These are phyloP conservation scores for Stenurella melanura DNA, from an alignment of 2,888 invertebrate species.

Conservation along the genomic window DNA sequence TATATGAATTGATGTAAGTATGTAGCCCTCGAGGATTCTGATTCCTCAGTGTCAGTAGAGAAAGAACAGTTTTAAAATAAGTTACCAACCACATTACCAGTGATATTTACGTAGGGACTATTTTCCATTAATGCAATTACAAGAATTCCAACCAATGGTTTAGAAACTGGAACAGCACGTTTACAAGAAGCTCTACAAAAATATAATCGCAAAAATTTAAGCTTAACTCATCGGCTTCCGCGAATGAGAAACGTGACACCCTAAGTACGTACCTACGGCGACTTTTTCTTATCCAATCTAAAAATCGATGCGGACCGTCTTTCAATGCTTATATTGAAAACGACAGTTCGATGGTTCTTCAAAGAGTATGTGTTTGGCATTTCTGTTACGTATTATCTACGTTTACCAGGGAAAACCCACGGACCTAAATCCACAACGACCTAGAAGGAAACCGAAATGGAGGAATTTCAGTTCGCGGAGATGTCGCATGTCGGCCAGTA, in stretches of 20 bases:
- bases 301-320: constrained; percentile 9
- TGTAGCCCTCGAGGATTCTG: no score
- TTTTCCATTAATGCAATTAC: no score
- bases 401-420: constrained; percentile 14
- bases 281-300: constrained; percentile 11
- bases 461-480: neutral
- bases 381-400: constrained; percentile 25
- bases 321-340: constrained; percentile 20
- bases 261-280: neutral
- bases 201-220: neutral
- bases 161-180: no score
- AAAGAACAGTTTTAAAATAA: no score
- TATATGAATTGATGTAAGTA: no score
- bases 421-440: constrained; percentile 13
- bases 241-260: neutral
- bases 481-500: neutral
- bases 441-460: constrained; percentile 20
- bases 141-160: no score
- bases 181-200: neutral
- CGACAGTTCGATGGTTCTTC: constrained; percentile 27
- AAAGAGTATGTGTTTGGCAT: constrained; percentile 29
- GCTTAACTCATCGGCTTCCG: neutral
- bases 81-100: no score
- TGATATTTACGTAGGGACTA: no score
- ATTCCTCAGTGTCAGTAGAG: no score